These are phyloP conservation scores for Synergus umbraculus DNA, from an alignment of 2,888 invertebrate species.

Conservation along the genomic window DNA sequence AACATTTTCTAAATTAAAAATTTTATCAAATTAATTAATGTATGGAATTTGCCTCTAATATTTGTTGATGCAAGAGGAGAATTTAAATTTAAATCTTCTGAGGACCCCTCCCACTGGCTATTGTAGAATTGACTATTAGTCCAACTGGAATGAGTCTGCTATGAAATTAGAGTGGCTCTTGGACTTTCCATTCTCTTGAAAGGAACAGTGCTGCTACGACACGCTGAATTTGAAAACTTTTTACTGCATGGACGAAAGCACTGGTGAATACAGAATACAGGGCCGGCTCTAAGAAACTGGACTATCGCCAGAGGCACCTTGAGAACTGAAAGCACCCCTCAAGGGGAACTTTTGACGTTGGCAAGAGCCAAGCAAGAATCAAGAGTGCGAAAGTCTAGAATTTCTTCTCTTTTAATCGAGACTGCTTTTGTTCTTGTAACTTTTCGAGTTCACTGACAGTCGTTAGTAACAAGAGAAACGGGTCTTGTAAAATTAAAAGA, in stretches of 20 bases:
- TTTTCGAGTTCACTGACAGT: slow-evolving; percentile 23
- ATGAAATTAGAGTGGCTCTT: slow-evolving; percentile 57
- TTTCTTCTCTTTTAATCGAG: slow-evolving; percentile 22
- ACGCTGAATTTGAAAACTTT: slow-evolving; percentile 53
- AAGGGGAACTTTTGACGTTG: slow-evolving; percentile 21
- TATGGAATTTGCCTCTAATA: not conserved
- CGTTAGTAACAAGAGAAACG: slow-evolving; percentile 2
- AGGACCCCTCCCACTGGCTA: slow-evolving; percentile 55
- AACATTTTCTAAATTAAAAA: too few species aligned
- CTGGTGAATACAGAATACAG: slow-evolving; percentile 44
- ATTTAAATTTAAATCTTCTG: slow-evolving; percentile 39
- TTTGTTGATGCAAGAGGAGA: slow-evolving; percentile 14
- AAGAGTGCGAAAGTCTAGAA: slow-evolving; percentile 28
- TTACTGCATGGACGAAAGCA: slow-evolving; percentile 50
- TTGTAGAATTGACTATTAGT: slow-evolving; percentile 58
- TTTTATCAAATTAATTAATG: too few species aligned
- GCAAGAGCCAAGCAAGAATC: not conserved
- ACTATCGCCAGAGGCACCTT: slow-evolving; percentile 10
- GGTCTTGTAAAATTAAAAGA: slow-evolving; percentile 29
- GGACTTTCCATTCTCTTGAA: slow-evolving; percentile 51
- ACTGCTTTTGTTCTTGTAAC: slow-evolving; percentile 20
- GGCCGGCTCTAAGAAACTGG: slow-evolving; percentile 31
- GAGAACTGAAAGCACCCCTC: slow-evolving; percentile 9
- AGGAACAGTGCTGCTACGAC: slow-evolving; percentile 45
- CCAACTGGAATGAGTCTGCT: slow-evolving; percentile 57